Evolutionary conservation across 2,113 vertebrate genomes (phyloP).

Genomic region (Meles meles): DNA sequence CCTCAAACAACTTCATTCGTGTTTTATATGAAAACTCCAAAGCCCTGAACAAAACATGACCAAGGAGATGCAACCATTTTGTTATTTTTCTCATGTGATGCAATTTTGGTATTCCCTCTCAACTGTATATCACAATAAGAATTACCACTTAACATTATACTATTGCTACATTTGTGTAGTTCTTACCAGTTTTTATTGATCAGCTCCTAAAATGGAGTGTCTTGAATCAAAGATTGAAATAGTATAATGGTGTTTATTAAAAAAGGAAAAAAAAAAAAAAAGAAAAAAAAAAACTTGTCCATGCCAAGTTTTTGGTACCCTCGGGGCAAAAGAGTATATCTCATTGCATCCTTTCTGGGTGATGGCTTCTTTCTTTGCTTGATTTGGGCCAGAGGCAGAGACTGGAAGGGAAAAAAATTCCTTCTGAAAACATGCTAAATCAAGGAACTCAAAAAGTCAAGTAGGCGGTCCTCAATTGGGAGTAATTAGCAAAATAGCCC

Average conservation of each 20-base stretch:
- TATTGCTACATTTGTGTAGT: background rate
- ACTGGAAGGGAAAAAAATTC: background rate
- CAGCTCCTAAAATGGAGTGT: background rate
- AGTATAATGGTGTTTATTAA: background rate
- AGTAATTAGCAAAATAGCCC: slow-evolving; percentile 54
- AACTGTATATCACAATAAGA: background rate
- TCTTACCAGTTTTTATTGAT: background rate
- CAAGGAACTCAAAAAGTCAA: slow-evolving; percentile 51
- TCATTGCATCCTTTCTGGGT: background rate
- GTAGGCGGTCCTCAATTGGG: background rate
- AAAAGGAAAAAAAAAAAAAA: background rate
- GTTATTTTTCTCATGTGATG: background rate
- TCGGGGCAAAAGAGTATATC: background rate
- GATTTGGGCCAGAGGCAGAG: background rate
- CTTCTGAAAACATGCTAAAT: background rate
- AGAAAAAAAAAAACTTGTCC: background rate
- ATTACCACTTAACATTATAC: background rate
- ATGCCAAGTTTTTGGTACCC: slow-evolving; percentile 7
- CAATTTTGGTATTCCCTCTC: background rate
- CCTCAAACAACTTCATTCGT: background rate
- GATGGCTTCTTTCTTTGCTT: background rate
- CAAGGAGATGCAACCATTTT: background rate
- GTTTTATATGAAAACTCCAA: background rate
- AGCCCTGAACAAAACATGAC: background rate
- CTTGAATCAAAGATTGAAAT: background rate